These are phyloP conservation scores for Sturmia bella DNA, from an alignment of 2,888 invertebrate genomes.

Conservation along the genomic window DNA sequence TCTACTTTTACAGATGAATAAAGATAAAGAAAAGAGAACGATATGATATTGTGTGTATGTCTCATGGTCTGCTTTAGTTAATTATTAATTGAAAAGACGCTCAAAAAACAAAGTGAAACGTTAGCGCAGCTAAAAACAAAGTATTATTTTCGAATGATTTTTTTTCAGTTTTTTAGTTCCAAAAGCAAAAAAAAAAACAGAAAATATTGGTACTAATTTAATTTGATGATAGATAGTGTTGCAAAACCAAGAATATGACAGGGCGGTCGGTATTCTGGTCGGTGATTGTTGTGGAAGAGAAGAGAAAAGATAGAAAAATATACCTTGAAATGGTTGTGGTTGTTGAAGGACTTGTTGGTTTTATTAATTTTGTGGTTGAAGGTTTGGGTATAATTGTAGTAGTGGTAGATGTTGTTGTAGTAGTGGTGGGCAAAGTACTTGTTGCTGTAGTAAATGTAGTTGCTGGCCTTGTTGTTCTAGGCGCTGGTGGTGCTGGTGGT, in stretches of 20 bases:
- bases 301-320: slow-evolving; percentile 34
- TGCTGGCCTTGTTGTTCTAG: slow-evolving; percentile 83
- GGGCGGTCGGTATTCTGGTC: slow-evolving; percentile 2
- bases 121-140: slow-evolving; percentile 58
- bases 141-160: slow-evolving; percentile 3
- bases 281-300: slow-evolving; percentile 21
- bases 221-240: slow-evolving; percentile 9
- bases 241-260: slow-evolving; percentile 5
- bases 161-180: slow-evolving; percentile 18
- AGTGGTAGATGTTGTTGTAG: slow-evolving; percentile 80
- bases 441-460: slow-evolving; percentile 81
- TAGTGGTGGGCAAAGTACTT: slow-evolving; percentile 80
- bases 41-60: too few relatives aligned
- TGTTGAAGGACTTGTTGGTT: slow-evolving; percentile 67
- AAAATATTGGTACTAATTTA: slow-evolving; percentile 15
- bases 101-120: slow-evolving; percentile 23
- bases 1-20: slow-evolving; percentile 42
- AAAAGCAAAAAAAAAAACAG: too few relatives aligned
- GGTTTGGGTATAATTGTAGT: slow-evolving; percentile 82
- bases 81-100: slow-evolving; percentile 1
- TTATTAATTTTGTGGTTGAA: slow-evolving; percentile 75
- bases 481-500: slow-evolving; percentile 82
- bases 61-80: neutral
- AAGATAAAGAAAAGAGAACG: slow-evolving; percentile 8
- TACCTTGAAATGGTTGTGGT: slow-evolving; percentile 73